Evolutionary conservation across 1,140 invertebrate species (phyloP), one percentile per base, ranked within the genome.

Genomic region (Drosophila sp.): DNA sequence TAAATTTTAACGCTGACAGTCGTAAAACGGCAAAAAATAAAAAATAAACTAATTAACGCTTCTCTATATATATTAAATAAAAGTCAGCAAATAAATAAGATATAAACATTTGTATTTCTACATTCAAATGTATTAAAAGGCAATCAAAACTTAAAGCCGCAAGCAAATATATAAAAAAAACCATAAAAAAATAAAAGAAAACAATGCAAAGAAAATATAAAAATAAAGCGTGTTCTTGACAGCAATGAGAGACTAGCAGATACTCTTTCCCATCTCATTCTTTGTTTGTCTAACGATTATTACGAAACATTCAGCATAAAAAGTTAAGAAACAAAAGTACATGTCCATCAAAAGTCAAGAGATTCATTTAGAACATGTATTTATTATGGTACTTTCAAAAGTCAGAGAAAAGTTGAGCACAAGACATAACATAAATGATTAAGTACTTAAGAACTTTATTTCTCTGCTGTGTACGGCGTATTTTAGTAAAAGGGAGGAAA

Each of bases 11-110:
- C 67, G 59, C 63, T 78, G 46, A 50, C 38, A 58, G 48, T 56
- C 76, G 70, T 84, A 66, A 84, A 83, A 63, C 45, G 45, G 29
- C 46, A 58, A 69, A 66, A 77, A 83, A 78, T 2, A 21, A 21
- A 2, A 21, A 21, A 21, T 21, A 21, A 61, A 61, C 45, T 66
- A 83, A 83, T 83, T 79, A 83, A 61, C 67, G 45, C 40, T 59
- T 43, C 53, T 65, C 54, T 40, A 8, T 29, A 27, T 21, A 21
- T 1, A 21, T 4, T n/a, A 1, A 27, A n/a, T 2, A 46, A 8
- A 51, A n/a, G 18, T 66, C 11, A 9, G 8, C 36, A 48, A 14
- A 27, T 29, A 41, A 41, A 57, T 11, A 27, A 8, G 25, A 7
- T n/a, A 43, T 40, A 43, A 18, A 29, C 11, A 38, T 7, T 25